Conservation (phyloP, 2,113 vertebrate genomes). For the Vulpes vulpes region DNA sequence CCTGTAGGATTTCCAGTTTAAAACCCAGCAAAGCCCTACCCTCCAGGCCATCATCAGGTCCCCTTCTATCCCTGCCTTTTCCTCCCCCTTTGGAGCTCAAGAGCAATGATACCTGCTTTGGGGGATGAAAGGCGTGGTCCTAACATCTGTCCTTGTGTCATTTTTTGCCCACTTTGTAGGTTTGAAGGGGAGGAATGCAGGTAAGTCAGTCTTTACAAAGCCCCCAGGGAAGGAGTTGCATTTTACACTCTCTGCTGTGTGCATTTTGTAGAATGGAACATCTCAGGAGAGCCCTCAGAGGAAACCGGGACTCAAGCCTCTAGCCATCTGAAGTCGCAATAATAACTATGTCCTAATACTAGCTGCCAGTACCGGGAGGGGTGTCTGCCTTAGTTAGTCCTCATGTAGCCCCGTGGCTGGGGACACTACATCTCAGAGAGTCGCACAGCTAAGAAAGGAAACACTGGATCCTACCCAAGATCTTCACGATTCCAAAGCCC, state of each 20-base stretch:
- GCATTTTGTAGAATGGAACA: not conserved
- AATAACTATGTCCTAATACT: accelerated
- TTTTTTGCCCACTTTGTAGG: not conserved
- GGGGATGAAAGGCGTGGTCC: not conserved
- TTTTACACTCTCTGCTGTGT: not conserved
- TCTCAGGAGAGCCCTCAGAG: not conserved
- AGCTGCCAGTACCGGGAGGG: not conserved
- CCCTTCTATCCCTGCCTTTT: not conserved
- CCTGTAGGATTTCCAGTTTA: constrained; percentile 48
- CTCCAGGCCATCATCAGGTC: not conserved
- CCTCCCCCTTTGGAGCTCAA: not conserved
- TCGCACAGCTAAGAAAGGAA: not conserved
- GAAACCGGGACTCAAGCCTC: not conserved
- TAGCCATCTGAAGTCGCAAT: not conserved
- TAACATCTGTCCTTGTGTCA: not conserved
- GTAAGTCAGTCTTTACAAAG: not conserved
- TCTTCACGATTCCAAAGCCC: not conserved
- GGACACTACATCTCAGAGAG: not conserved
- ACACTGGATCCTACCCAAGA: not conserved
- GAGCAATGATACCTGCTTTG: not conserved
- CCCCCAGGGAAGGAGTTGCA: not conserved
- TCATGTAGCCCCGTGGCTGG: not conserved
- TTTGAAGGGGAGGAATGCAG: not conserved
- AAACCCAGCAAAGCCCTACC: not conserved
- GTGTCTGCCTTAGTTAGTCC: not conserved